Evolutionary conservation across 2,888 invertebrate genomes (phyloP).

Genomic region (Drosophila testacea): DNA sequence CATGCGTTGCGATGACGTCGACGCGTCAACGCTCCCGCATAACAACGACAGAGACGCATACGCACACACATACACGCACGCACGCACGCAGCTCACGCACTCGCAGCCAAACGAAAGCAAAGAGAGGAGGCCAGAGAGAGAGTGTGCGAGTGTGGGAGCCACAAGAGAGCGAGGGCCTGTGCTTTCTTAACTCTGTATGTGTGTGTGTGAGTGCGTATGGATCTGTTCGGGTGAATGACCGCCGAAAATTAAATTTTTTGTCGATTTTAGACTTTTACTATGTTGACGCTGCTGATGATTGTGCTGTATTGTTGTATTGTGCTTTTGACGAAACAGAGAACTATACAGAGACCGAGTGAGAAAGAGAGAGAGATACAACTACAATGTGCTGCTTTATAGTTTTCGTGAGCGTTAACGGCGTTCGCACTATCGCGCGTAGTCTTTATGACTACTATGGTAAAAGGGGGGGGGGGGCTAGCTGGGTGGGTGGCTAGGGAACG

Average conservation of each 20-base stretch:
- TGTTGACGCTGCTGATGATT: constrained; percentile 72
- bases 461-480: constrained; percentile 26
- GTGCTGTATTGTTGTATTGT: constrained; percentile 54
- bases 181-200: constrained; percentile 37
- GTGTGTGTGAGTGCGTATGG: constrained; percentile 41
- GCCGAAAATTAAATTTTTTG: constrained; percentile 83
- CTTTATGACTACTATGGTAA: constrained; percentile 29
- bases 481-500: constrained; percentile 40
- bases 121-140: constrained; percentile 1
- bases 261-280: constrained; percentile 84
- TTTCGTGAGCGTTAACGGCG: constrained; percentile 31
- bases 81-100: constrained; percentile 43
- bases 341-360: background rate
- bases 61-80: no score
- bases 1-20: constrained; percentile 66
- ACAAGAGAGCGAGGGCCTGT: constrained; percentile 21
- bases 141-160: constrained; percentile 1
- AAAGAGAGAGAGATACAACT: constrained; percentile 17
- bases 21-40: constrained; percentile 69
- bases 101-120: constrained; percentile 24
- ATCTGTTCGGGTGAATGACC: constrained; percentile 84
- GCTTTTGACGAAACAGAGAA: constrained; percentile 42
- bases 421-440: constrained; percentile 69
- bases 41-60: constrained; percentile 31
- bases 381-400: constrained; percentile 49